These are phyloP conservation scores for Drosophila dunni DNA, from an alignment of 1,140 invertebrate species.

Conservation along the genomic window DNA sequence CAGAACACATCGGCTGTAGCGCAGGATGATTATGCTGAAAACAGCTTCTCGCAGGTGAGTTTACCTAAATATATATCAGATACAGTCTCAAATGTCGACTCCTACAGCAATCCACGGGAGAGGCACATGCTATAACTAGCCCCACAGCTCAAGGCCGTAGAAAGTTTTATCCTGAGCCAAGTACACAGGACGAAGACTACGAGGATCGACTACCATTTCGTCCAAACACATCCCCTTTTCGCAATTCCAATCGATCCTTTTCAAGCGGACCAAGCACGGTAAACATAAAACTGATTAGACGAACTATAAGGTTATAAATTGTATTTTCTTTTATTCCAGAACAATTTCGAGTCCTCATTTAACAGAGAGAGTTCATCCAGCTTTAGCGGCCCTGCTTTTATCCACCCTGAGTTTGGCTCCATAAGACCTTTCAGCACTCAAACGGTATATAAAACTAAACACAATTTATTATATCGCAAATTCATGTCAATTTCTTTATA, in stretches of 20 bases:
- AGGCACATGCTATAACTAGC: not conserved
- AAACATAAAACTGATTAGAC: not conserved
- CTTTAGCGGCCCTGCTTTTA: not conserved
- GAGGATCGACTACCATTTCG: not conserved
- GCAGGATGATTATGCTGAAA: not conserved
- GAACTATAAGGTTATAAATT: not conserved
- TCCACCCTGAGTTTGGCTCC: not conserved
- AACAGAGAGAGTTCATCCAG: not conserved
- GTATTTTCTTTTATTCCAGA: not conserved
- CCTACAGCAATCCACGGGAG: not conserved
- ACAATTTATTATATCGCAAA: not conserved
- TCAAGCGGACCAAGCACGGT: not conserved
- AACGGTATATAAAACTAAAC: not conserved
- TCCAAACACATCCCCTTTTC: not conserved
- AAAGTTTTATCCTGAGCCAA: not conserved
- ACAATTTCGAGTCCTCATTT: not conserved
- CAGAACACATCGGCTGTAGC: not conserved
- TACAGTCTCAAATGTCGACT: no score
- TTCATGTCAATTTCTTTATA: not conserved
- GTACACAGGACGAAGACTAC: not conserved
- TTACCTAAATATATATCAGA: not conserved
- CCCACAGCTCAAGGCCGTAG: not conserved
- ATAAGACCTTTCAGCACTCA: not conserved
- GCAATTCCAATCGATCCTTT: not conserved
- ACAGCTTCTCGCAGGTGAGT: slow-evolving; percentile 11